Conservation (phyloP, 2,888 invertebrate genomes). For the Eristalis arbustorum region DNA sequence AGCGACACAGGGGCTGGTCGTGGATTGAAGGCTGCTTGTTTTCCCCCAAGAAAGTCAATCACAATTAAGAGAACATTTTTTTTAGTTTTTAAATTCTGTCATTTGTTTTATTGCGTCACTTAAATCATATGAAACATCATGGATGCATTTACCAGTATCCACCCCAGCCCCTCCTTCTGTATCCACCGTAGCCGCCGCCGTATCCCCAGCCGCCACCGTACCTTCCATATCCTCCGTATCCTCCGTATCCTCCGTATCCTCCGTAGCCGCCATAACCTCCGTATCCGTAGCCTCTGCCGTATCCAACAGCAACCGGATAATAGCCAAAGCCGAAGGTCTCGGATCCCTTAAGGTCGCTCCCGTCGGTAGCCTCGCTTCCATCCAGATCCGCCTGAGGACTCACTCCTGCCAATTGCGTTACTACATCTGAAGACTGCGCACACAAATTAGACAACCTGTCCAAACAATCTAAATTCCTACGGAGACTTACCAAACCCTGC, state of each 20-base stretch:
- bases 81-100: not conserved
- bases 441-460: not conserved
- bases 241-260: conserved; percentile 47
- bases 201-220: conserved; percentile 46
- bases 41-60: not conserved
- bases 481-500: conserved; percentile 18
- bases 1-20: not conserved
- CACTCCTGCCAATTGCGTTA: conserved; percentile 26
- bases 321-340: conserved; percentile 74
- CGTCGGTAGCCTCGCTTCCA: conserved; percentile 22
- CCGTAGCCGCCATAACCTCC: conserved; percentile 67
- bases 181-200: conserved; percentile 69
- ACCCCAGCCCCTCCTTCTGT: conserved; percentile 48
- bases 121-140: not conserved
- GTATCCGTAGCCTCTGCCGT: conserved; percentile 67
- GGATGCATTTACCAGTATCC: conserved; percentile 52
- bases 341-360: conserved; percentile 71
- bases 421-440: conserved; percentile 16
- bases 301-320: conserved; percentile 69
- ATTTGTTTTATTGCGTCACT: conserved; percentile 14
- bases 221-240: conserved; percentile 14
- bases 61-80: conserved; percentile 10
- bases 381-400: conserved; percentile 41
- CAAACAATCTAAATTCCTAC: not conserved
- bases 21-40: not conserved